Percentiles rank a stretch among this genome's conserved stretches.
These are phyloP conservation scores for Ceratina japonica DNA, from an alignment of 1,140 invertebrate species.

Conservation along the genomic window DNA sequence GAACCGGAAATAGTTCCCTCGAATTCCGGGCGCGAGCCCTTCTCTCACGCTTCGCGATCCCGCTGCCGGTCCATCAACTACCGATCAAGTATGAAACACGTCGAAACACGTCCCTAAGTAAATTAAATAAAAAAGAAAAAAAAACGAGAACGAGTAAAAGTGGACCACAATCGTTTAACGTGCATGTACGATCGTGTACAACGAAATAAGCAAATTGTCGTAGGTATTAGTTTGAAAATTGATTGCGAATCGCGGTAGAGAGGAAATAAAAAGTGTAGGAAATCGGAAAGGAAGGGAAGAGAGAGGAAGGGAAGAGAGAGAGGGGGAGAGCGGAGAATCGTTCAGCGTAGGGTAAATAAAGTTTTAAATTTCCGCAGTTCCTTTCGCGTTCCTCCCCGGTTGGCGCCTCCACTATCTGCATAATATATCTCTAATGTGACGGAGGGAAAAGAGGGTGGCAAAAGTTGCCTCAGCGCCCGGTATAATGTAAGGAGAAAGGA, in stretches of 20 bases:
- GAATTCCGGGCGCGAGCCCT: slow-evolving; percentile 46
- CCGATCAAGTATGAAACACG: slow-evolving; percentile 34
- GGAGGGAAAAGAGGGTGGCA: slow-evolving; percentile 70
- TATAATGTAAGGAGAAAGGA: slow-evolving; percentile 64
- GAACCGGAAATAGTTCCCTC: slow-evolving; percentile 58
- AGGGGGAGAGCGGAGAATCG: slow-evolving; percentile 46
- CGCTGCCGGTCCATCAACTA: slow-evolving; percentile 54
- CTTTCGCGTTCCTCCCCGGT: slow-evolving; percentile 36
- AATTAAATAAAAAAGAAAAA: no score
- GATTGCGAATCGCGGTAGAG: no score
- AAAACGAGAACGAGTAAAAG: no score
- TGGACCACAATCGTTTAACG: no score
- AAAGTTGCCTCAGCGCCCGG: slow-evolving; percentile 65
- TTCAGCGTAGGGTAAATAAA: slow-evolving; percentile 75
- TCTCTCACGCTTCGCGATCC: not conserved
- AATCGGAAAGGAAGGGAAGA: slow-evolving; percentile 1
- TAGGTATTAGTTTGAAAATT: no score
- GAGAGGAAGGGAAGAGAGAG: no score
- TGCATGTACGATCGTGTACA: no score
- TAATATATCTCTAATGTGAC: slow-evolving; percentile 71
- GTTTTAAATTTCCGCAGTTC: slow-evolving; percentile 78
- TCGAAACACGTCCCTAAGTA: slow-evolving; percentile 8
- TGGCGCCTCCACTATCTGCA: slow-evolving; percentile 70
- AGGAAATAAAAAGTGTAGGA: slow-evolving; percentile 24
- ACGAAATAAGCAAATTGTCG: no score